Evolutionary conservation across 2,888 invertebrate genomes (phyloP).

Genomic region (Sarcophaga subvicina): DNA sequence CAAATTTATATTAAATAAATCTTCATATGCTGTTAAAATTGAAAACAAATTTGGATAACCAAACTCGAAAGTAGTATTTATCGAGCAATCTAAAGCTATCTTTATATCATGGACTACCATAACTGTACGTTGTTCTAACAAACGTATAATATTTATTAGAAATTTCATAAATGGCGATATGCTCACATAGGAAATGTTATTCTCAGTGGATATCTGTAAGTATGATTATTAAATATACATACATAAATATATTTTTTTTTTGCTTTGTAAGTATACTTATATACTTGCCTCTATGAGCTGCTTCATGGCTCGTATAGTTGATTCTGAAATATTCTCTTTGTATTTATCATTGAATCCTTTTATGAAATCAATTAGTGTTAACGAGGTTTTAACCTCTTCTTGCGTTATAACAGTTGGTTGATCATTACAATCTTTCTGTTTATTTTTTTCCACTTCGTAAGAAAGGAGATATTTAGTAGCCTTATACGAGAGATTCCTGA

Average conservation of each 20-base stretch:
- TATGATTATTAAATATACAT: background rate
- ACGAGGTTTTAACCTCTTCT: constrained; percentile 70
- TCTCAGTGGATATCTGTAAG: constrained; percentile 75
- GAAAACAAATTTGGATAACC: constrained; percentile 80
- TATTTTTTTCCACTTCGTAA: constrained; percentile 52
- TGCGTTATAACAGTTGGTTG: constrained; percentile 4
- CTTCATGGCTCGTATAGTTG: constrained; percentile 79
- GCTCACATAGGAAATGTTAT: constrained; percentile 74
- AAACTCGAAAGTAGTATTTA: constrained; percentile 77
- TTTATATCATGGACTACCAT: constrained; percentile 79
- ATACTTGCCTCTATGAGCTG: constrained; percentile 79
- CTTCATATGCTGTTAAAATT: constrained; percentile 78
- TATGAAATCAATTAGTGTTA: constrained; percentile 76
- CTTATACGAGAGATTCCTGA: constrained; percentile 79
- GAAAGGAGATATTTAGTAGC: constrained; percentile 76
- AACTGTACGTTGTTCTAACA: constrained; percentile 77
- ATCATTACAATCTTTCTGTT: constrained; percentile 64
- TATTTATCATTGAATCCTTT: constrained; percentile 76
- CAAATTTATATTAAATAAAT: constrained; percentile 77
- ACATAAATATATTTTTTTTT: background rate
- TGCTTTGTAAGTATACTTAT: too few relatives aligned
- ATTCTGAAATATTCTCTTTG: constrained; percentile 75
- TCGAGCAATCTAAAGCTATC: constrained; percentile 74
- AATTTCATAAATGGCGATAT: constrained; percentile 78
- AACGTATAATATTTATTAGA: constrained; percentile 76